Base-by-base conservation (phyloP, 2,797 vertebrate genomes). In the Orestias chungarensis region DNA sequence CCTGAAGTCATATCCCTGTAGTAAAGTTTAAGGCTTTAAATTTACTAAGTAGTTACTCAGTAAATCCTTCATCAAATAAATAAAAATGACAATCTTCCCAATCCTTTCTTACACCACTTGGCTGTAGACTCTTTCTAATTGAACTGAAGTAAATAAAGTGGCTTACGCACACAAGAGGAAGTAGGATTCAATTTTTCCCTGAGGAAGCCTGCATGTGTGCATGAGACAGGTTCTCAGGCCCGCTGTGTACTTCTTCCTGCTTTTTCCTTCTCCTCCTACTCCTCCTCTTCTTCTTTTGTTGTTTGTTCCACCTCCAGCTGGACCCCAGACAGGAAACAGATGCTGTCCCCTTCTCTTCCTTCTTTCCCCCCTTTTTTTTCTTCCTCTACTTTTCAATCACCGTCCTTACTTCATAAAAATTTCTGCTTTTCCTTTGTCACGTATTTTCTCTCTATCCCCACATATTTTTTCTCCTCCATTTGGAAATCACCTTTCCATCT, bases 281-380 rank as follows among this genome's bases (percentile, higher is more conserved):
- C 77, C 73, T 74, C 73, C 70, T 86, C 68, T 71, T 80, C 82
- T 84, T 81, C 87, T 88, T 86, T 86, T 88, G 87, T 88, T 79
- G 62, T 93, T 94, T 93, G 92, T 93, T 93, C 92, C 87, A 83
- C 77, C 83, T 91, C 88, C 93, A 95, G 92, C 92, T 94, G 93
- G 90, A 82, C 79, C 74, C 90, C 93, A 94, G 92, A 95, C 95
- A 95, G 97, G 96, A 98, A 98, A 94, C 96, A 96, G 96, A 96
- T 96, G 96, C 95, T 93, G 89, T 70, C 90, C 66, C 88, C 93
- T 93, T 94, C 92, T 95, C 94, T 95, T 90, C 93, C 91, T 91
- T 93, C 90, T 71, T 89, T 71, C 78, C 82, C 89, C 89, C 52
- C 61, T 85, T 74, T 73, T 40, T 80, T 75, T 69, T 74, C 80